Percentiles rank a stretch among this genome's conserved stretches.
phyloP scores from a whole-genome alignment of 2,797 vertebrate species.

The Toxotes lorentzi region DNA sequence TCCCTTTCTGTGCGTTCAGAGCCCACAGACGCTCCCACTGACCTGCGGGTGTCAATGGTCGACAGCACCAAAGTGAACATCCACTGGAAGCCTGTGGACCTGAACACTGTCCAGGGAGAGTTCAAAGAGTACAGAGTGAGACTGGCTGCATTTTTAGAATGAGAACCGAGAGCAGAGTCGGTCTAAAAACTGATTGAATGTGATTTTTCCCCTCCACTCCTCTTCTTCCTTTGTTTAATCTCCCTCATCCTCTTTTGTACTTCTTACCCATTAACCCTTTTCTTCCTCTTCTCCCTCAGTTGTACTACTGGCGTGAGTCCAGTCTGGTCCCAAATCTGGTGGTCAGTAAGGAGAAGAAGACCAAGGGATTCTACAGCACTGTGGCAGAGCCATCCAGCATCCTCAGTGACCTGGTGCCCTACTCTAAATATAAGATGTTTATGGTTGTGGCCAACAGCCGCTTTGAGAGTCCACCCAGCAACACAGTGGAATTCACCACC shows the following conservation, averaged over 20 bases:
- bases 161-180: not conserved
- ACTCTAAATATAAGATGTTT: slow-evolving; percentile 94
- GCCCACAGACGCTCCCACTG: slow-evolving; percentile 90
- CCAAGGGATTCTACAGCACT: slow-evolving; percentile 90
- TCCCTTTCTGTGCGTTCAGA: slow-evolving; percentile 76
- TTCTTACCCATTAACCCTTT: slow-evolving; percentile 19
- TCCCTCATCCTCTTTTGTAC: not conserved
- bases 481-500: slow-evolving; percentile 91
- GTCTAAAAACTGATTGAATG: not conserved
- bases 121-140: slow-evolving; percentile 98
- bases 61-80: slow-evolving; percentile 90
- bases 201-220: not conserved
- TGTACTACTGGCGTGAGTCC: slow-evolving; percentile 96
- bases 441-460: slow-evolving; percentile 95
- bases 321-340: slow-evolving; percentile 91
- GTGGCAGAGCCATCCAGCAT: slow-evolving; percentile 86
- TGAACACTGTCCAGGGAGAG: slow-evolving; percentile 90
- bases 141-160: not conserved
- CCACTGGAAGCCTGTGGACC: slow-evolving; percentile 92
- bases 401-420: slow-evolving; percentile 92
- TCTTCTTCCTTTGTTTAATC: not conserved
- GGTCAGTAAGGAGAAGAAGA: slow-evolving; percentile 91
- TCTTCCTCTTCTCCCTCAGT: slow-evolving; percentile 75
- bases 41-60: slow-evolving; percentile 89
- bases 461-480: slow-evolving; percentile 92